Conservation (phyloP, 2,888 invertebrate genomes). For the Drosophila barbarae region DNA sequence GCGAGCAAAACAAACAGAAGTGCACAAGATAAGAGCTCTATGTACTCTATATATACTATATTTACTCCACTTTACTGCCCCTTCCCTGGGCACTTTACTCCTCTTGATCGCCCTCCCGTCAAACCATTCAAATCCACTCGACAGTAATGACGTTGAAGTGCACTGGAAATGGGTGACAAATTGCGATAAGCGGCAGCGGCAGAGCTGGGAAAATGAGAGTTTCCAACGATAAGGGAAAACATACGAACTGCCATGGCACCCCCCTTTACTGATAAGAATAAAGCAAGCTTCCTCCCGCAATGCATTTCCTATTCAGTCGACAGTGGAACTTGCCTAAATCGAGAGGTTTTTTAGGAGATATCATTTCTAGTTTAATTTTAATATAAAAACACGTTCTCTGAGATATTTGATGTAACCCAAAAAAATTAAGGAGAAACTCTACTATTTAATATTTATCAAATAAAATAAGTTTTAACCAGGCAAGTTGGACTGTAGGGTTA, state of each 20-base stretch:
- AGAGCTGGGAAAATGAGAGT: conserved; percentile 14
- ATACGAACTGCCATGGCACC: conserved; percentile 4
- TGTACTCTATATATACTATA: background rate
- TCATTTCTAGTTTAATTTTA: too few species aligned
- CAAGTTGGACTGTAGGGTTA: conserved; percentile 14
- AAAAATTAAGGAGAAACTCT: background rate
- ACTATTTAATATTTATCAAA: too few species aligned
- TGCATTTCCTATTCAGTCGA: conserved; percentile 20
- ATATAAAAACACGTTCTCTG: background rate
- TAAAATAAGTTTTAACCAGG: too few species aligned
- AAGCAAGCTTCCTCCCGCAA: conserved; percentile 1
- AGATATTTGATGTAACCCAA: background rate
- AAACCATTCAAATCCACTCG: conserved; percentile 23
- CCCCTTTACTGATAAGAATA: conserved; percentile 13
- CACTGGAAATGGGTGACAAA: conserved; percentile 42
- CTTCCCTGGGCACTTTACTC: conserved; percentile 9
- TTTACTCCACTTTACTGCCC: conserved; percentile 8
- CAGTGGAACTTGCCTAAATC: background rate
- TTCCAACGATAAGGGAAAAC: conserved; percentile 24
- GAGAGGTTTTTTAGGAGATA: background rate
- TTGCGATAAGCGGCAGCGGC: conserved; percentile 14
- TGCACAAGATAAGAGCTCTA: conserved; percentile 21
- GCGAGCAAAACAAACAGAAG: conserved; percentile 25
- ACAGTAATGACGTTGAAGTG: conserved; percentile 41
- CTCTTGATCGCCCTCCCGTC: background rate